These are phyloP conservation scores for Drosophila kohkoa DNA, from an alignment of 1,140 invertebrate species.

Conservation along the genomic window DNA sequence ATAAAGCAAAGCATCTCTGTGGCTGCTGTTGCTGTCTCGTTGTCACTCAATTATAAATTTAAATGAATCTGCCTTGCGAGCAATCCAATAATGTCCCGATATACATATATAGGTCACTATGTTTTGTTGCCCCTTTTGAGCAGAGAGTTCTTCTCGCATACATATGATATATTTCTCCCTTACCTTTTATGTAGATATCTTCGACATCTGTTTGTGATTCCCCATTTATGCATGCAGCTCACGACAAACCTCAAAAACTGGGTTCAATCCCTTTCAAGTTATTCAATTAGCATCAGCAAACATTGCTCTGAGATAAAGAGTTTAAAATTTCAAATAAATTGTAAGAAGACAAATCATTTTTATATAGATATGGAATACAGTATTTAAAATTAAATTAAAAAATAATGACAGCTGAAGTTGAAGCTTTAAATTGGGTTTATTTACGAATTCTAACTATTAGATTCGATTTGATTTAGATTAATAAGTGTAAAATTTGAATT, in stretches of 20 bases:
- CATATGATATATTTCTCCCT: neutral
- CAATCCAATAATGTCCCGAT: slow-evolving; percentile 10
- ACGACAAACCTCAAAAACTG: neutral
- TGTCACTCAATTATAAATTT: slow-evolving; percentile 40
- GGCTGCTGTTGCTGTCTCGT: neutral
- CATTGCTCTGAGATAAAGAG: neutral
- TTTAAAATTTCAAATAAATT: no score
- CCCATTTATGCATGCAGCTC: neutral
- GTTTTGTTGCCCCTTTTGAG: slow-evolving; percentile 26
- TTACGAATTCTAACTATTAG: no score
- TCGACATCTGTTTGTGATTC: neutral
- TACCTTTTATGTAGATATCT: slow-evolving; percentile 20
- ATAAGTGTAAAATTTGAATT: no score
- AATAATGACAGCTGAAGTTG: no score
- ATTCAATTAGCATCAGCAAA: slow-evolving; percentile 8
- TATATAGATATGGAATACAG: no score
- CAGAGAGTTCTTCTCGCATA: slow-evolving; percentile 8
- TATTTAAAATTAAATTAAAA: no score
- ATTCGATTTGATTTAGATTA: no score
- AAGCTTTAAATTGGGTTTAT: no score
- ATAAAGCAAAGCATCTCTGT: slow-evolving; percentile 14
- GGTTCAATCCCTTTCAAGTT: neutral
- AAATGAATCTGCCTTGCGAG: slow-evolving; percentile 32
- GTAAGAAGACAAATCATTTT: no score
- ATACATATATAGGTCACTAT: slow-evolving; percentile 47